phyloP scores from a whole-genome alignment of 2,113 vertebrate genomes.

The Columba livia region DNA sequence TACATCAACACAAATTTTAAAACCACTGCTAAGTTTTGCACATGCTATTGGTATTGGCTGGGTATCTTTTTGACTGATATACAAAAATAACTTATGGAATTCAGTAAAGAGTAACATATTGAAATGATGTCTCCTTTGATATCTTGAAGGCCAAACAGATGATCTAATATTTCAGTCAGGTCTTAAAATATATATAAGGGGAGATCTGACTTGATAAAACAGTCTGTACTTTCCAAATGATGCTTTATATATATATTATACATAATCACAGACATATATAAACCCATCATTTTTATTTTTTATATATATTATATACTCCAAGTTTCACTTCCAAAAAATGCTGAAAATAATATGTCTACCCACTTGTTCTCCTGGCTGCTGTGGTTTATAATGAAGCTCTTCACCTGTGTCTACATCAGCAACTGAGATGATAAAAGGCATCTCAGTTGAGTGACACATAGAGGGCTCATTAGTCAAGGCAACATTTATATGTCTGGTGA shows the following conservation, averaged over 20 bases:
- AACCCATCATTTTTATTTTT: background rate
- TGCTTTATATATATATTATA: background rate
- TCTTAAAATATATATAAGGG: background rate
- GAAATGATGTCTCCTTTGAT: background rate
- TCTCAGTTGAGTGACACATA: background rate
- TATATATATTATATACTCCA: background rate
- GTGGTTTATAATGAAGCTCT: background rate
- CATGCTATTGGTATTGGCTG: background rate
- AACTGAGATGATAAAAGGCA: background rate
- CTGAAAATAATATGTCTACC: background rate
- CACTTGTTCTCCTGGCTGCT: background rate
- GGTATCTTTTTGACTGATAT: background rate
- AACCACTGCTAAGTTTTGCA: background rate
- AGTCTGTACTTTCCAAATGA: background rate
- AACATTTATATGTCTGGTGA: background rate
- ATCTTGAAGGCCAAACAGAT: background rate
- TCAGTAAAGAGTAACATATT: background rate
- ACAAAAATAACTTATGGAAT: background rate
- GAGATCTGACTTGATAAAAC: background rate
- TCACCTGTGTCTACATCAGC: background rate
- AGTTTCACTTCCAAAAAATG: background rate
- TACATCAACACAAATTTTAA: background rate
- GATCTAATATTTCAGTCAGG: background rate
- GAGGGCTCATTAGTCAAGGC: background rate
- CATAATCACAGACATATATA: background rate